Conservation (phyloP, 1,140 invertebrate genomes). For the Panagrolaimus sp. region DNA sequence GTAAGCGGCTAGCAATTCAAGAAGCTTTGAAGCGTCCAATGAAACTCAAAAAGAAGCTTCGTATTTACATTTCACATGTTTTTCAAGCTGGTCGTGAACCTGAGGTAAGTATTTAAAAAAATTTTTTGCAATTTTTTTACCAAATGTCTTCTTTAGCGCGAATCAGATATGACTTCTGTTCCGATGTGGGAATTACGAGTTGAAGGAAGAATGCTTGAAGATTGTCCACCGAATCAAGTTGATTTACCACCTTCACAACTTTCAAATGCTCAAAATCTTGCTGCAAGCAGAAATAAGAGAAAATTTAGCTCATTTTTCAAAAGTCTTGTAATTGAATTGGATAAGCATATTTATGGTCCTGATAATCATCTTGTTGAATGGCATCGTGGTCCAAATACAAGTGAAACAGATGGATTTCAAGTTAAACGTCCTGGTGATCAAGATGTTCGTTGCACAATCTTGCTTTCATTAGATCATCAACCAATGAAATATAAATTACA, state of each 20-base stretch:
- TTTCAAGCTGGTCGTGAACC: conserved; percentile 85
- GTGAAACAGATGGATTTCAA: conserved; percentile 99
- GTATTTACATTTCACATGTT: conserved; percentile 98
- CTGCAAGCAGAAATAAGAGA: conserved; percentile 67
- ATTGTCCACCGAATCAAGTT: conserved; percentile 64
- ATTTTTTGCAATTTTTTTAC: conserved; percentile 1
- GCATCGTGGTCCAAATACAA: conserved; percentile 93
- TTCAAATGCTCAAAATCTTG: conserved; percentile 15
- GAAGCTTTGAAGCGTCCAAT: conserved; percentile 95
- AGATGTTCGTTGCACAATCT: conserved; percentile 94
- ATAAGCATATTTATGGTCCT: conserved; percentile 97
- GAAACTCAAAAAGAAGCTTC: conserved; percentile 80
- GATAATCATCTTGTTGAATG: conserved; percentile 76
- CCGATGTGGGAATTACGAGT: conserved; percentile 92
- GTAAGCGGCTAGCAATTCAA: conserved; percentile 94
- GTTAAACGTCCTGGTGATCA: conserved; percentile 94
- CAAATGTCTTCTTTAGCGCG: conserved; percentile 71
- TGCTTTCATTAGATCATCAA: conserved; percentile 93
- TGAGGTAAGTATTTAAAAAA: conserved; percentile 53
- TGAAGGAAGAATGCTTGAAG: conserved; percentile 89
- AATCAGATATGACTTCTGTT: conserved; percentile 66
- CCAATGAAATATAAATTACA: conserved; percentile 97
- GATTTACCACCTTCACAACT: conserved; percentile 5
- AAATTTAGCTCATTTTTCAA: conserved; percentile 99
- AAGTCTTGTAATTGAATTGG: conserved; percentile 94